Percentiles rank a stretch among this genome's conserved stretches.
These are phyloP conservation scores for Uloborus diversus DNA, from an alignment of 1,140 invertebrate species.

Conservation along the genomic window DNA sequence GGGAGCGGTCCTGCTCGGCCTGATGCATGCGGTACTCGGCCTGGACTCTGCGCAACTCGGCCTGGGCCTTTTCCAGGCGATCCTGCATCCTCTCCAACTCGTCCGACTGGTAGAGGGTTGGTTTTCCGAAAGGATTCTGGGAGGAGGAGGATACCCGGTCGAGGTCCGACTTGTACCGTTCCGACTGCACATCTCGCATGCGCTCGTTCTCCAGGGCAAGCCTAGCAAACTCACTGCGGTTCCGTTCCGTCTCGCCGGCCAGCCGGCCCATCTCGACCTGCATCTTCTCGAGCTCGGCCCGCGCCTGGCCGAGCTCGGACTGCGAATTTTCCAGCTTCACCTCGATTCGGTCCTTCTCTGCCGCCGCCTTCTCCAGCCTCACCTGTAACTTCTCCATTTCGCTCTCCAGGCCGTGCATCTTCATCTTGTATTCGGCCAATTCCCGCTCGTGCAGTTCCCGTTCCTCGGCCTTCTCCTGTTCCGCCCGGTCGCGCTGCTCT, in stretches of 20 bases:
- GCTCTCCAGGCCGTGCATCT: constrained; percentile 86
- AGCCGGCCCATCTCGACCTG: constrained; percentile 73
- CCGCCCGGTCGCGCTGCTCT: constrained; percentile 93
- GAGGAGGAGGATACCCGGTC: too few relatives aligned
- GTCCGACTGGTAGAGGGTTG: constrained; percentile 29
- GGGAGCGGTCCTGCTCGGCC: constrained; percentile 86
- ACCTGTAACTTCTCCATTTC: constrained; percentile 91
- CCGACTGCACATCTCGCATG: constrained; percentile 62
- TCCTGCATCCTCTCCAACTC: constrained; percentile 72
- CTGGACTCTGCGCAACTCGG: constrained; percentile 83
- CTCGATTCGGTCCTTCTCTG: constrained; percentile 89
- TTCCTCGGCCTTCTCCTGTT: constrained; percentile 96
- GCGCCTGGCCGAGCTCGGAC: constrained; percentile 90
- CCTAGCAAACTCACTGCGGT: constrained; percentile 69
- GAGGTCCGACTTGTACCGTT: constrained; percentile 53
- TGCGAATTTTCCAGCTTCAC: constrained; percentile 90
- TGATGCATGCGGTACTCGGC: constrained; percentile 76
- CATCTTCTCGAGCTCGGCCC: constrained; percentile 90
- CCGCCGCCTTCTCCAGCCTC: constrained; percentile 83
- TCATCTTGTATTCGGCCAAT: constrained; percentile 94
- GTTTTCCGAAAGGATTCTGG: constrained; percentile 17
- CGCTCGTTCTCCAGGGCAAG: constrained; percentile 90
- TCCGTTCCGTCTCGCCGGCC: constrained; percentile 58
- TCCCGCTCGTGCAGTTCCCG: constrained; percentile 91
- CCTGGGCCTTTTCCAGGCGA: constrained; percentile 82